Evolutionary conservation across 2,888 invertebrate genomes (phyloP), one percentile per base, ranked within the genome.

Genomic region (Sesia bembeciformis): DNA sequence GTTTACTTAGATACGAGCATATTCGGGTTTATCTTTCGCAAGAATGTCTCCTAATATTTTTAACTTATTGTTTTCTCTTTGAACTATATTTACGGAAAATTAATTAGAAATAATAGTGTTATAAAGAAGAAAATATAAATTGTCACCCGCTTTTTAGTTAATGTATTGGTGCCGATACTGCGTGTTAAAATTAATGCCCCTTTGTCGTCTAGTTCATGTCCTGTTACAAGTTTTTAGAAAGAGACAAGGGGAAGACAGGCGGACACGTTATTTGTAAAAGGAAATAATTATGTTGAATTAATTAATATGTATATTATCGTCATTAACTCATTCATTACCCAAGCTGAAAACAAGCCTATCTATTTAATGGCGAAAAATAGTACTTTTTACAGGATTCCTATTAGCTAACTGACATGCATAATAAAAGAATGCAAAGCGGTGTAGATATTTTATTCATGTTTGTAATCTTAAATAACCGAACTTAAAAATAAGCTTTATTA

Each of bases 361-460:
- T 7, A 42, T 7, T 7, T 42, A 42, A 23, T 23, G 23, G 3
- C 42, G 7, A 3, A 42, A 42, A 7, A 6, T 42, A 50, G 39
- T 50, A 8, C 38, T 46, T 79, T 71, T 78, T 82, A 83, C 80
- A 83, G 66, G 67, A 77, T 67, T 78, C 86, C 85, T 85, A 84
- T 77, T 67, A 75, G 65, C 86, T 87, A 85, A 76, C 81, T 81
- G 74, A 80, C 89, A 89, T 89, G 89, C 89, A 89, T 78, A 84
- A 78, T 82, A 81, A 79, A 87, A 80, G 62, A 86, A 85, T 86
- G 89, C 89, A 83, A 89, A 89, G 89, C 89, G 75, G 86, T 88
- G 86, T 80, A 67, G 77, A 73, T 74, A 56, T 56, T 77, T 72
- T 62, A 68, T 64, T 62, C n/a, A 46, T 8, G 7, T 46, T 46